Conservation (phyloP, 2,888 invertebrate genomes). For the Amphipoea lucens region DNA sequence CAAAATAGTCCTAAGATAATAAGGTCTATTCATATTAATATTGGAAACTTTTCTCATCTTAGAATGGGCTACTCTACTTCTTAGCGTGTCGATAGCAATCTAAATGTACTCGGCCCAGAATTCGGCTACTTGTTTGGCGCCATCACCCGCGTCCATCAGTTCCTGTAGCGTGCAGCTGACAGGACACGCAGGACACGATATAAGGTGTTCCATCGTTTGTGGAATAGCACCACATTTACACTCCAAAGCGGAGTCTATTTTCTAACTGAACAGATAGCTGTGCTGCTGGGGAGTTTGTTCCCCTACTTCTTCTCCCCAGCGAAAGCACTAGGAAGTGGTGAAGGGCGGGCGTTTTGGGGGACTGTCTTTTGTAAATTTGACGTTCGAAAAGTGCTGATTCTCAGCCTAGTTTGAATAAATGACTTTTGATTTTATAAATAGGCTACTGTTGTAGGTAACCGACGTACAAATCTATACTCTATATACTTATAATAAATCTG, state of each 20-base stretch:
- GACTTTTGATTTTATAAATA: not conserved
- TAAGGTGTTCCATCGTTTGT: not conserved
- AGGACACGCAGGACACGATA: not conserved
- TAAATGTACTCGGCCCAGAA: not conserved
- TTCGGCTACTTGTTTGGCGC: not conserved
- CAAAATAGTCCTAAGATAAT: not conserved
- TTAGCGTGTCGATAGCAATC: not conserved
- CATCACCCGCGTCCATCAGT: not conserved
- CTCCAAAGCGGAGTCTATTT: not conserved
- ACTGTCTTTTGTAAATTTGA: no score
- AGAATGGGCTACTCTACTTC: not conserved
- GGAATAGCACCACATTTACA: not conserved
- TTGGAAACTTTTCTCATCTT: not conserved
- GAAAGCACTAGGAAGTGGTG: no score
- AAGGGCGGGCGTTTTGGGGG: no score
- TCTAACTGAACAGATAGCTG: no score
- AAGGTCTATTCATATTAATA: not conserved
- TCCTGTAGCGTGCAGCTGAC: not conserved
- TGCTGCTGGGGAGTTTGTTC: no score
- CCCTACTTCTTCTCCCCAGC: no score
- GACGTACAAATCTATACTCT: no score
- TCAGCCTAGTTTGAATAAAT: no score
- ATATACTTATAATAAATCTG: no score
- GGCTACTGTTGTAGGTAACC: not conserved
- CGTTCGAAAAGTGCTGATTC: no score